Base-by-base conservation (phyloP, 1,140 invertebrate genomes). In the Hycleus phaleratus region DNA sequence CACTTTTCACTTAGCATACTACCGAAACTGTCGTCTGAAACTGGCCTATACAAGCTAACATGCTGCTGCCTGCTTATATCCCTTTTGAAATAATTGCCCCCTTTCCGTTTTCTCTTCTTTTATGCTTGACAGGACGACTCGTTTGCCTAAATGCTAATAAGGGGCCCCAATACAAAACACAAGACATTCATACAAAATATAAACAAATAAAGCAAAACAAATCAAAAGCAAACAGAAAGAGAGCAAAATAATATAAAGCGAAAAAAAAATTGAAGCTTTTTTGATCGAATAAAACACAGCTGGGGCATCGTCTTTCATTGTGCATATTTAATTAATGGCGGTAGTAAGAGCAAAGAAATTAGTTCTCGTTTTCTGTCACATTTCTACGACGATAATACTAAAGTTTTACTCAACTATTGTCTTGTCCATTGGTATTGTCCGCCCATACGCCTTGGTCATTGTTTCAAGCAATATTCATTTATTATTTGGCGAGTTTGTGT, bases 1-100 rank as follows among this genome's bases (percentile, higher is more conserved):
- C 60, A 62, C 68, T 66, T 68, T 71, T 71, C 66, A 66, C 60
- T 65, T 64, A 67, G 64, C 62, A 66, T 66, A 66, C 61, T 65
- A 53, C 66, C 63, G 62, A 65, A 65, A 62, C 32, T 60, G 58
- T 55, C 62, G 58, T 64, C 56, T 56, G 50, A 49, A 55, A 40
- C 38, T 58, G 60, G 59, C 60, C 45, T 43, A 50, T 52, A 55
- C 58, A 61, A 40, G 54, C 60, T 2, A 18, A 18, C 18, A 18
- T 18, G 18, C 18, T 18, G 18, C 18, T 32, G 32, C 32, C 32
- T 32, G 32, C 32, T 32, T 7, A 32, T 32, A 62, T 61, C 58
- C 60, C 62, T 59, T 32, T 32, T 56, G 55, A 60, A 64, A 66
- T 67, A 64, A 65, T 67, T 67, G 65, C 65, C 64, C 62, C 58